Conservation (phyloP, 2,113 vertebrate species). For the Thalassarche chlororhynchos region DNA sequence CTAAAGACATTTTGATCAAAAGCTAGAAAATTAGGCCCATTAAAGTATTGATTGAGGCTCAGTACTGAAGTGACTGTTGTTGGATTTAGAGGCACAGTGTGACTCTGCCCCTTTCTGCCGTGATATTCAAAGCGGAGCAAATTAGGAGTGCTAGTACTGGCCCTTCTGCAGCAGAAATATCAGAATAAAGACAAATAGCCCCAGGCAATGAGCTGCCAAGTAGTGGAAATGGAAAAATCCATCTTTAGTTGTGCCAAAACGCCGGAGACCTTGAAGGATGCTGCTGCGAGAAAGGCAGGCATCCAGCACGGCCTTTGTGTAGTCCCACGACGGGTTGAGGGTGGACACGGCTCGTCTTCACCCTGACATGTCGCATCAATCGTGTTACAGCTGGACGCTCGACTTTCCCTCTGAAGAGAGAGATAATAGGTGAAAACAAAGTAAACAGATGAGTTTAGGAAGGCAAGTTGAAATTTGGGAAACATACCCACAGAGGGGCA, state of each 20-base stretch:
- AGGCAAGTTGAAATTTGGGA: neutral
- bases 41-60: neutral
- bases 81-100: neutral
- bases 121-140: neutral
- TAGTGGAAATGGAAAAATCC: neutral
- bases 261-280: neutral
- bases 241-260: neutral
- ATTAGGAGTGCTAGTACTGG: neutral
- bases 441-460: neutral
- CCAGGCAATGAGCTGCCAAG: neutral
- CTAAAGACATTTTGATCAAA: conserved; percentile 2
- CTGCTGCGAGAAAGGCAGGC: neutral
- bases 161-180: neutral
- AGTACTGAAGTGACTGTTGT: neutral
- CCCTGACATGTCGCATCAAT: fast-evolving
- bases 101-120: neutral
- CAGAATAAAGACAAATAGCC: neutral
- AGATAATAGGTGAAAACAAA: neutral
- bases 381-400: fast-evolving
- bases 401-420: neutral
- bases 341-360: neutral
- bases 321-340: neutral
- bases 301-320: neutral
- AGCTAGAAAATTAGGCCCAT: conserved; percentile 15
- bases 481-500: fast-evolving